Base-by-base conservation (phyloP, 1,140 invertebrate genomes). In the Penaeus vannamei region DNA sequence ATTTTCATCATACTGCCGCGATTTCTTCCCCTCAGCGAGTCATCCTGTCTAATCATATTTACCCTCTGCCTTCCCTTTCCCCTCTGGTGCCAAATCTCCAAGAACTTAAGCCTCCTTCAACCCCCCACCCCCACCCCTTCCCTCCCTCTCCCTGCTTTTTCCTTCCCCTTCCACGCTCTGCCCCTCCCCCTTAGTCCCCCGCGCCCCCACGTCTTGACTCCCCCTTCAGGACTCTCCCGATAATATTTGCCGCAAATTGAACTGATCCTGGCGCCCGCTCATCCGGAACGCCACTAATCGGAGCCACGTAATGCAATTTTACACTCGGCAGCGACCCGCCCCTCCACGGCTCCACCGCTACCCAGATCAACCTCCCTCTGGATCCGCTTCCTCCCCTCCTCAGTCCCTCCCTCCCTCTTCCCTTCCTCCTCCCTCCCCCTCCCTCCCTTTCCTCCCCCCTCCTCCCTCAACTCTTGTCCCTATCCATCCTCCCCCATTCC, bases 201-300 rank as follows among this genome's bases (percentile, higher is more conserved):
- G 20, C 29, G 14, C 32, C 19, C 62, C 20, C 32, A 19, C 26
- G 19, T n/a, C 42, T 42, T 60, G 17, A 36, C 61, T 69, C 29
- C 59, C 62, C 29, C 66, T 26, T 84, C 81, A 29, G 3, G n/a
- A 29, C 62, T 62, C 66, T 60, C 46, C 86, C 77, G 82, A 85
- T 89, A 89, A 89, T 89, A 89, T 89, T 89, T 89, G 87, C 87
- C 87, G 83, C 81, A 84, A 89, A 89, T 89, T 89, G 87, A 84
- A 89, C 87, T 89, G 87, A 89, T 89, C 87, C 80, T 60, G 82
- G 59, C 32, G 82, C 12, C 82, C 87, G 62, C 87, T 89, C 87
- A 83, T 26, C 82, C 87, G 83, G 66, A 64, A 46, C 82, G 26
- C 82, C 87, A 79, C 87, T 89, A 89, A 89, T 89, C 66, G 87